Percentiles rank a stretch among this genome's conserved stretches.
phyloP scores from a whole-genome alignment of 1,140 invertebrate genomes.

The Subanguina moxae region DNA sequence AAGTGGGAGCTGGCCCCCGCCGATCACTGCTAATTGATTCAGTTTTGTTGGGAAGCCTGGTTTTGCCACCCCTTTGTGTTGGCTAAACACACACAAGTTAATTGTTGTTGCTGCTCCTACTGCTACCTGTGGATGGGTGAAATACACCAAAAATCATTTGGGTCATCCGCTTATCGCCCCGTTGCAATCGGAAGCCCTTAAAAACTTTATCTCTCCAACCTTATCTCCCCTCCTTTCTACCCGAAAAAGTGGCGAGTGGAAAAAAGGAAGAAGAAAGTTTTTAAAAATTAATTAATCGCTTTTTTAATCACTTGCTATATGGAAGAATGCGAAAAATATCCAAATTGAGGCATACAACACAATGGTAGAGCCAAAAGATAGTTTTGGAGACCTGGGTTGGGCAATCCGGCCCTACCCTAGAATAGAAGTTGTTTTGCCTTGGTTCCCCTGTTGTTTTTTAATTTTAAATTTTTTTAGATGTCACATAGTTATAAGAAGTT shows the following conservation, averaged over 20 bases:
- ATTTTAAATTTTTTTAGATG: no score
- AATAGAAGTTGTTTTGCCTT: no score
- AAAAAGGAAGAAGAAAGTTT: no score
- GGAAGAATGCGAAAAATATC: neutral
- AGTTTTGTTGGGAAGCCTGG: neutral
- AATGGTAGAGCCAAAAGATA: neutral
- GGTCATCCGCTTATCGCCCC: slow-evolving; percentile 8
- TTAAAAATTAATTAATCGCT: no score
- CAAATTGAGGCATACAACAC: neutral
- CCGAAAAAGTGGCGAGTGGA: no score
- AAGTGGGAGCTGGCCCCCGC: no score
- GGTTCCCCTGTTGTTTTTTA: no score
- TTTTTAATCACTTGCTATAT: neutral
- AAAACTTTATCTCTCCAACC: slow-evolving; percentile 10
- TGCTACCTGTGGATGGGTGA: neutral
- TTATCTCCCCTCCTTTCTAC: neutral
- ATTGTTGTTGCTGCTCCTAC: neutral
- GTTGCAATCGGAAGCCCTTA: slow-evolving; percentile 2
- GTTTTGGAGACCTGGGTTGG: no score
- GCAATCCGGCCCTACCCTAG: no score
- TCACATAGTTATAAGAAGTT: no score
- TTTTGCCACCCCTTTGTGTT: no score
- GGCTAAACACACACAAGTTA: no score
- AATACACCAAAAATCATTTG: neutral
- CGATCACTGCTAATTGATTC: neutral